A percentile compares a stretch with the other conserved stretches of the same genome.
Conservation (phyloP, 2,797 vertebrate species). For the Anguilla megastoma region DNA sequence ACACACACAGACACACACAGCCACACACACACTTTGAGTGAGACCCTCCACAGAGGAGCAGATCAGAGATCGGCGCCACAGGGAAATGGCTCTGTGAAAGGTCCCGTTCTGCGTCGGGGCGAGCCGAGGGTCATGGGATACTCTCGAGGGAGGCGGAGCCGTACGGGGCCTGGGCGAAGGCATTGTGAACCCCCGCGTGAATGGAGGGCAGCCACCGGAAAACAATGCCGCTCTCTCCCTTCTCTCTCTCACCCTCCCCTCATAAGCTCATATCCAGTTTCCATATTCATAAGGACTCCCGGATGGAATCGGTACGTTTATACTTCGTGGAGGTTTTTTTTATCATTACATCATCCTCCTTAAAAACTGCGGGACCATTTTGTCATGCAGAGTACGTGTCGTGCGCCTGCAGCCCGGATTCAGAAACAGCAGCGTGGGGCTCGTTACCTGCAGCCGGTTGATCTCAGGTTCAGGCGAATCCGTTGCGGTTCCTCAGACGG, state of each 20-base stretch:
- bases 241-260: slow-evolving; percentile 40
- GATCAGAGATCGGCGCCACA: slow-evolving; percentile 30
- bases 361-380: background rate
- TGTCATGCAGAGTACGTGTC: background rate
- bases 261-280: slow-evolving; percentile 53
- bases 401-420: background rate
- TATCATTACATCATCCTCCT: slow-evolving; percentile 8
- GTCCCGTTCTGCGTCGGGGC: slow-evolving; percentile 41
- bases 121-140: slow-evolving; percentile 53
- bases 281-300: slow-evolving; percentile 8
- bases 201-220: slow-evolving; percentile 13
- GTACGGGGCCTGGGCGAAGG: background rate
- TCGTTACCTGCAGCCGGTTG: background rate
- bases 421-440: background rate
- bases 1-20: background rate
- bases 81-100: slow-evolving; percentile 36
- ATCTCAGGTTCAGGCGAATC: background rate
- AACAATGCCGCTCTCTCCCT: slow-evolving; percentile 22
- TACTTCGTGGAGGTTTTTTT: background rate
- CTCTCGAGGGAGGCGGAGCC: slow-evolving; percentile 35
- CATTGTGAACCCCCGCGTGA: slow-evolving; percentile 13
- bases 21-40: background rate
- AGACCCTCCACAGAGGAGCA: slow-evolving; percentile 11
- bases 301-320: background rate
- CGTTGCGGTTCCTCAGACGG: background rate